These are phyloP conservation scores for Phrynocephalus guinanensis DNA, from an alignment of 2,797 vertebrate species.

Conservation along the genomic window DNA sequence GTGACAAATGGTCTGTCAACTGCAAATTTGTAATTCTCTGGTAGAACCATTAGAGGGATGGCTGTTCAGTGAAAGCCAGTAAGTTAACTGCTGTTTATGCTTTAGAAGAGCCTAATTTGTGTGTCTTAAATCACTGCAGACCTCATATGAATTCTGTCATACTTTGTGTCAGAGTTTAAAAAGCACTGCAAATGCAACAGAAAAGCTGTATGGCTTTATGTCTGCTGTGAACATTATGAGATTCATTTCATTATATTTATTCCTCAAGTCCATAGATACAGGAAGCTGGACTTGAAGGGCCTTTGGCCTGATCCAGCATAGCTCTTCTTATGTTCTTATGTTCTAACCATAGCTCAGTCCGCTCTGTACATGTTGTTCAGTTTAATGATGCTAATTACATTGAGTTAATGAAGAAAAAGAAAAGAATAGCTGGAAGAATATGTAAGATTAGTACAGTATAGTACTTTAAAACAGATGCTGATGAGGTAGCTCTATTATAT, in stretches of 20 bases:
- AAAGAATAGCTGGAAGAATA: constrained; percentile 29
- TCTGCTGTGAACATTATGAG: neutral
- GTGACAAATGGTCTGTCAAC: neutral
- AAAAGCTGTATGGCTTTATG: constrained; percentile 4
- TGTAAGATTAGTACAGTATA: constrained; percentile 54
- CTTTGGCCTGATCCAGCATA: too few species aligned
- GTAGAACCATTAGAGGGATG: neutral
- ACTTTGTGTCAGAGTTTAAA: constrained; percentile 1
- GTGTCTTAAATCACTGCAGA: neutral
- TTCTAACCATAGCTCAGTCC: neutral
- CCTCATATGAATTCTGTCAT: neutral
- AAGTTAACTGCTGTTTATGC: neutral
- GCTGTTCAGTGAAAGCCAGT: neutral
- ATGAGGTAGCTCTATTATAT: constrained; percentile 14
- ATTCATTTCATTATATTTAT: constrained; percentile 26
- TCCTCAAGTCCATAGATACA: constrained; percentile 20
- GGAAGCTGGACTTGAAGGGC: too few species aligned
- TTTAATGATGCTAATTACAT: constrained; percentile 22
- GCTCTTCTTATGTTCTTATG: too few species aligned
- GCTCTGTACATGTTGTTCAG: constrained; percentile 40
- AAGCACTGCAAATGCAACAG: neutral
- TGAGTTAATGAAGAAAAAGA: constrained; percentile 47
- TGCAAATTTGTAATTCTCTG: neutral
- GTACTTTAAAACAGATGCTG: constrained; percentile 7
- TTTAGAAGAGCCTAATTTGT: constrained; percentile 12